These are phyloP conservation scores for Cataglyphis cursor DNA, from an alignment of 2,888 invertebrate genomes.

Conservation along the genomic window DNA sequence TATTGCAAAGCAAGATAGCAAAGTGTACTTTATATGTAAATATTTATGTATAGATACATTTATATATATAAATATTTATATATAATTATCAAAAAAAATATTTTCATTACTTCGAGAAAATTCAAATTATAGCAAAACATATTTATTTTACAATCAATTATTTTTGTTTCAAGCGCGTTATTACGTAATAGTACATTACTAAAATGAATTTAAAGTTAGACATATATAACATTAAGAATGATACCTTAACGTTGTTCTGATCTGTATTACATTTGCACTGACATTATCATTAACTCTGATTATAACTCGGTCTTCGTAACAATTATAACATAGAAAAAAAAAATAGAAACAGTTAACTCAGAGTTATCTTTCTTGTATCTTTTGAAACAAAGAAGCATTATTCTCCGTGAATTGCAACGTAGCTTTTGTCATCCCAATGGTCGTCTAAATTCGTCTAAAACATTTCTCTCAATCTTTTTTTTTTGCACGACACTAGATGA, in stretches of 20 bases:
- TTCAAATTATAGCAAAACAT: background rate
- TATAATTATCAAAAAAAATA: background rate
- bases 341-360: background rate
- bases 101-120: background rate
- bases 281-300: background rate
- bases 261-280: background rate
- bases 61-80: background rate
- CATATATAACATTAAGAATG: background rate
- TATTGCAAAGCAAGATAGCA: background rate
- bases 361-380: background rate
- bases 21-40: background rate
- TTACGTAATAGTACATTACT: background rate
- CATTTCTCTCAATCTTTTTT: conserved; percentile 49
- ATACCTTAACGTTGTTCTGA: background rate
- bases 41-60: background rate
- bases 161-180: background rate
- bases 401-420: background rate
- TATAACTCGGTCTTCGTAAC: background rate
- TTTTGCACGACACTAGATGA: conserved; percentile 72
- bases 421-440: background rate
- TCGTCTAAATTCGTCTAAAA: conserved; percentile 2
- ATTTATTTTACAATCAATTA: background rate
- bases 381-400: background rate
- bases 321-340: background rate
- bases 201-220: background rate